Base-by-base conservation (phyloP, 1,140 invertebrate genomes). In the Cecropterus lyciades region DNA sequence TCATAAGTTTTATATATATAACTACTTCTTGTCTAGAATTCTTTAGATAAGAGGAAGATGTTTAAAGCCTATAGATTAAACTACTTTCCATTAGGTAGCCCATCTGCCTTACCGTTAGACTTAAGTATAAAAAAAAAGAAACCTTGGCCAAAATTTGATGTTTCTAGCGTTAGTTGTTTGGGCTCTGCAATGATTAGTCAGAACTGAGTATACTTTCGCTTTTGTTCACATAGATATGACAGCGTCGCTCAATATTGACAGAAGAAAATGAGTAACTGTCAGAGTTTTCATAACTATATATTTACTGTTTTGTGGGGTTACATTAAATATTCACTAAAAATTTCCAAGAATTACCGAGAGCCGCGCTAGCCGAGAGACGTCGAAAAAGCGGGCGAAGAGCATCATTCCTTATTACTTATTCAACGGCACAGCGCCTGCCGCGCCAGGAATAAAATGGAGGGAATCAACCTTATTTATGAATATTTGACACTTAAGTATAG, bases 261-360 rank as follows among this genome's bases (percentile, higher is more conserved):
- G 15, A 11, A 13, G 1, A 9, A 55, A 17, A 55, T n/a, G 11
- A n/a, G n/a, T n/a, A n/a, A 40, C 11, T n/a, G 1, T 40, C 0
- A 33, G 15, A 52, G 33, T 55, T 40, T 55, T 40, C 15, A 9
- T 33, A 7, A 17, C 7, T 37, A 55, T 40, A 55, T 11, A 40
- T 37, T 40, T 16, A 40, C 52, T 55, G 27, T 11, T 55, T 17
- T 17, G 33, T 40, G 40, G 52, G 52, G 37, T 55, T 40, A 11
- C 15, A 55, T 55, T 40, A 55, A 55, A 55, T 55, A 55, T 55
- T 55, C 52, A 55, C 30, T 27, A 52, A 52, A 52, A 52, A 52
- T 33, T 37, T 52, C 30, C 33, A 15, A 40, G 15, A 37, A 40
- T 53, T 53, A 40, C 51, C 51, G 30, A 37, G 30, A 37, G 14